Conservation (phyloP, 2,113 vertebrate genomes). For the Pteronura brasiliensis region DNA sequence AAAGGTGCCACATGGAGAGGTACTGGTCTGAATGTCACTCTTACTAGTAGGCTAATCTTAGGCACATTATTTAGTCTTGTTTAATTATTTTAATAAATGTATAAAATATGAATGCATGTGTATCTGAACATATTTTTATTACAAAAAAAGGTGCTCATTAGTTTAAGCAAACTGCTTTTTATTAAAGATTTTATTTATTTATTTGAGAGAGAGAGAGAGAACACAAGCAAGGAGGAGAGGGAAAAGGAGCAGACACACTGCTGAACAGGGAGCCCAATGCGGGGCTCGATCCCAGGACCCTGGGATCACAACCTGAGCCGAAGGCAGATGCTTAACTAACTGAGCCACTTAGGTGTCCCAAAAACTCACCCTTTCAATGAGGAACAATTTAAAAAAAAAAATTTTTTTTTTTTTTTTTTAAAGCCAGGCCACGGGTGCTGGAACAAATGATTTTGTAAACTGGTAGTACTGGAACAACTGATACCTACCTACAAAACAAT, state of each 20-base stretch:
- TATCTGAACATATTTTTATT: background rate
- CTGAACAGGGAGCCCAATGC: too few relatives aligned
- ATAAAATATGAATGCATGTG: background rate
- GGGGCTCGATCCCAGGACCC: too few relatives aligned
- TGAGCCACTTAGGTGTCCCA: too few relatives aligned
- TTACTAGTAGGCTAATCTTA: background rate
- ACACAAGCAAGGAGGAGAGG: too few relatives aligned
- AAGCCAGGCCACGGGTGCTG: background rate
- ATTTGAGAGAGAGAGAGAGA: too few relatives aligned
- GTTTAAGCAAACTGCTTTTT: background rate
- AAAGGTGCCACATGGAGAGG: background rate
- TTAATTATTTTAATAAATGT: slow-evolving; percentile 7
- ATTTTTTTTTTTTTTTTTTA: background rate
- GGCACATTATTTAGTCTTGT: background rate
- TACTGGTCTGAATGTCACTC: background rate
- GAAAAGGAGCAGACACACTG: too few relatives aligned
- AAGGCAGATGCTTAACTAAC: too few relatives aligned
- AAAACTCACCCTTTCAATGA: background rate
- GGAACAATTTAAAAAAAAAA: too few relatives aligned
- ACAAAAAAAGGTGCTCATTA: background rate
- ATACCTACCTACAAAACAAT: background rate
- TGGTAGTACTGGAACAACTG: background rate
- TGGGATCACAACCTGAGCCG: too few relatives aligned
- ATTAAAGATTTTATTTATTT: too few relatives aligned
- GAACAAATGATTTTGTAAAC: background rate